Evolutionary conservation across 2,797 vertebrate species (phyloP).

Genomic region (Leptoclinus maculatus): DNA sequence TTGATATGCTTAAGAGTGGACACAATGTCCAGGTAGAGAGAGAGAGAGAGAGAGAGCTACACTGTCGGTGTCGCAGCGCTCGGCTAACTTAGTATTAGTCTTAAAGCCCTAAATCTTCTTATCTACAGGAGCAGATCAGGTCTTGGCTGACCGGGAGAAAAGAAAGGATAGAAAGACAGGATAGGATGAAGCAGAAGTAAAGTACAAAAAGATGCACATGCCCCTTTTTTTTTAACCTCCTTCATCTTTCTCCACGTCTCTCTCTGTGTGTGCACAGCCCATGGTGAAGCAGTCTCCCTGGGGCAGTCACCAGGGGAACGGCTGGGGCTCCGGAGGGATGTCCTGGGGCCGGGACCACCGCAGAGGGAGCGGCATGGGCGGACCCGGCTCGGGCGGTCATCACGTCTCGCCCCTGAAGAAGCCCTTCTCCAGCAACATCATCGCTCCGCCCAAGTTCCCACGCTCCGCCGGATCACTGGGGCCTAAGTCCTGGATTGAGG

Average conservation of each 20-base stretch:
- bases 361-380: constrained; percentile 90
- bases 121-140: constrained; percentile 73
- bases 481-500: constrained; percentile 96
- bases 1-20: constrained; percentile 47
- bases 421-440: constrained; percentile 96
- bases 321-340: constrained; percentile 95
- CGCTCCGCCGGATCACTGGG: constrained; percentile 91
- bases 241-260: too few relatives aligned
- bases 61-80: constrained; percentile 63
- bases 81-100: constrained; percentile 77
- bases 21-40: constrained; percentile 57
- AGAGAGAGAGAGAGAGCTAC: constrained; percentile 26
- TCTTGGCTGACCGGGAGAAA: constrained; percentile 31
- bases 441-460: constrained; percentile 97
- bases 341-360: constrained; percentile 97
- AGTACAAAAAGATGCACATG: neutral
- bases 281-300: constrained; percentile 97
- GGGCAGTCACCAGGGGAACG: constrained; percentile 93
- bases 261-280: constrained; percentile 80
- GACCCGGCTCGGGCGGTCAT: constrained; percentile 89
- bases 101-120: constrained; percentile 86
- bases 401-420: constrained; percentile 98
- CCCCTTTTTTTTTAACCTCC: neutral
- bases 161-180: constrained; percentile 3
- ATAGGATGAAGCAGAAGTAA: constrained; percentile 6